Base-by-base conservation (phyloP, 1,140 invertebrate genomes). In the Pseudomyrmex sp. region DNA sequence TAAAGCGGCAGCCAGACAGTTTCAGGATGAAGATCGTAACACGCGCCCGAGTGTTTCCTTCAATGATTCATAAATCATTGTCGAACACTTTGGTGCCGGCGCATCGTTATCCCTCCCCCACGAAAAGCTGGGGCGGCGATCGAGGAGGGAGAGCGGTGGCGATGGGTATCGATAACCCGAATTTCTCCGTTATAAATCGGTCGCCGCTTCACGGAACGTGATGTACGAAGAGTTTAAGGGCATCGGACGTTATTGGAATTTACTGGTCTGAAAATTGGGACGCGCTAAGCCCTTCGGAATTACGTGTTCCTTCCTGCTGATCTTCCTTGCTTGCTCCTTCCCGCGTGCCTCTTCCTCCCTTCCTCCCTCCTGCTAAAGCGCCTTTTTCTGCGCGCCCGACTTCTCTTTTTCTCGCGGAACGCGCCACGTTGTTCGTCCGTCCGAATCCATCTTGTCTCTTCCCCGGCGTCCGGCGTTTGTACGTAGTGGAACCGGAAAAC, bases 161-260 rank as follows among this genome's bases (percentile, higher is more conserved):
- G 69, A 89, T 88, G 72, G 84, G 85, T 92, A 92, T 91, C 90
- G 90, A 93, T 92, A 91, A 90, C 89, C 85, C 69, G 79, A 92
- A 92, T 91, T 91, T 84, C 86, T 68, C 26, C 76, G 89, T 92
- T 91, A 91, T 92, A 92, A 92, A 92, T 92, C 85, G 90, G 82
- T 59, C 84, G 65, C 18, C 58, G 77, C 69, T 84, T 84, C 73
- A 58, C 54, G 66, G 63, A 63, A 86, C 84, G 85, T 89, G 91
- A 91, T 88, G 83, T 91, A 91, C 86, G 91, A 90, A 91, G 83
- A 89, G 83, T 92, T 92, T 91, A 90, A 91, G 84, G 80, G 83
- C 88, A 89, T 85, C 85, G 89, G 90, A 91, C 90, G 84, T 91
- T 92, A 92, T 92, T 92, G 91, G 89, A 93, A 93, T 93, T 92